Evolutionary conservation across 2,888 invertebrate species (phyloP).

Genomic region (Zele albiditarsus): DNA sequence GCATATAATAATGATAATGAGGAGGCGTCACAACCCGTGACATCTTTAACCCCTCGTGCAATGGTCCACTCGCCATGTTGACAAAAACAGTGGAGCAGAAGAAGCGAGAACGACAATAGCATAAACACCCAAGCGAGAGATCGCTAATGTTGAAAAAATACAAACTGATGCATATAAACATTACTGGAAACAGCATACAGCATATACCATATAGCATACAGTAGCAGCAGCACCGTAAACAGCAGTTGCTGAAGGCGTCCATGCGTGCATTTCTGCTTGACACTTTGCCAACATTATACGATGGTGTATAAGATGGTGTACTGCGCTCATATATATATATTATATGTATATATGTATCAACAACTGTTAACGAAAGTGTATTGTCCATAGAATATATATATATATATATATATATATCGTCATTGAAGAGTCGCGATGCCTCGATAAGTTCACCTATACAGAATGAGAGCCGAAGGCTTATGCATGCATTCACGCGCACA

Average conservation of each 20-base stretch:
- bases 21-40: slow-evolving; percentile 32
- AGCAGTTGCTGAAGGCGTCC: slow-evolving; percentile 62
- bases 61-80: slow-evolving; percentile 32
- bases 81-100: slow-evolving; percentile 5
- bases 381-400: too few species aligned
- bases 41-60: slow-evolving; percentile 23
- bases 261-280: slow-evolving; percentile 65
- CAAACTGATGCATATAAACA: not conserved
- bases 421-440: too few species aligned
- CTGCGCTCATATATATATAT: not conserved
- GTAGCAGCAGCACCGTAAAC: not conserved
- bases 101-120: not conserved
- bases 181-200: not conserved
- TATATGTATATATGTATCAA: too few species aligned
- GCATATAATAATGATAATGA: slow-evolving; percentile 67
- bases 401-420: too few species aligned
- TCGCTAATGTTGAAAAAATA: not conserved
- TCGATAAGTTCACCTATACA: too few species aligned
- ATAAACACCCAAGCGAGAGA: not conserved
- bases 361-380: too few species aligned
- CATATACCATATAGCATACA: not conserved
- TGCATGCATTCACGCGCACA: too few species aligned
- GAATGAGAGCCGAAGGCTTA: too few species aligned
- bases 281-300: slow-evolving; percentile 58
- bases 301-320: too few species aligned